Evolutionary conservation across 1,140 invertebrate species (phyloP).

Genomic region (Pogonus chalceus): DNA sequence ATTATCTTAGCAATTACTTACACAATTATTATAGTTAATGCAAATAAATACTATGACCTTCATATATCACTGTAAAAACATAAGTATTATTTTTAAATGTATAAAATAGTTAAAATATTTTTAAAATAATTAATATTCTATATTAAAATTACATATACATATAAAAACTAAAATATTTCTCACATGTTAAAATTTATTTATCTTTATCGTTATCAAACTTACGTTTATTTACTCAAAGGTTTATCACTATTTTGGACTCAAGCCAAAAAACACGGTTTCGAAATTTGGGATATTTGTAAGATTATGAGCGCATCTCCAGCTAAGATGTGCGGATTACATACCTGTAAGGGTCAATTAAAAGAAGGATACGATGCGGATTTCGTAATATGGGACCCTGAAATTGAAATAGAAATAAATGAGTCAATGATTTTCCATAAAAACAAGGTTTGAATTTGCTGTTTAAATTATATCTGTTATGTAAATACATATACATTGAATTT

Average conservation of each 20-base stretch:
- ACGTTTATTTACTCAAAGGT: conserved; percentile 30
- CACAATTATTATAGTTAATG: too few relatives aligned
- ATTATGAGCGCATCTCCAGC: conserved; percentile 51
- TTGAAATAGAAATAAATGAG: conserved; percentile 41
- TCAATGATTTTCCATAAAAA: conserved; percentile 46
- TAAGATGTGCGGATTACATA: conserved; percentile 45
- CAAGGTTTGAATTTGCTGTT: conserved; percentile 38
- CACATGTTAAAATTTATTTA: too few relatives aligned
- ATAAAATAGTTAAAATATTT: not conserved
- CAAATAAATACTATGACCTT: too few relatives aligned
- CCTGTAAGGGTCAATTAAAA: conserved; percentile 47
- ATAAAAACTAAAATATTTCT: too few relatives aligned
- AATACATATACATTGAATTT: conserved; percentile 25
- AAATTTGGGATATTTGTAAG: conserved; percentile 44
- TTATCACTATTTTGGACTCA: conserved; percentile 57
- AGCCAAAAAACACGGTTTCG: conserved; percentile 39
- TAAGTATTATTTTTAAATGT: too few relatives aligned
- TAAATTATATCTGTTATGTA: conserved; percentile 8
- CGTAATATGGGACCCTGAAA: conserved; percentile 57
- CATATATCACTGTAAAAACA: too few relatives aligned
- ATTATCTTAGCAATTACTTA: too few relatives aligned
- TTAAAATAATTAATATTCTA: too few relatives aligned
- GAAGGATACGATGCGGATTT: conserved; percentile 61
- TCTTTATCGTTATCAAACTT: too few relatives aligned
- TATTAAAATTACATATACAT: too few relatives aligned